A percentile compares a stretch with the other conserved stretches of the same genome.
These are phyloP conservation scores for Seira ritae DNA, from an alignment of 2,888 invertebrate species.

Conservation along the genomic window DNA sequence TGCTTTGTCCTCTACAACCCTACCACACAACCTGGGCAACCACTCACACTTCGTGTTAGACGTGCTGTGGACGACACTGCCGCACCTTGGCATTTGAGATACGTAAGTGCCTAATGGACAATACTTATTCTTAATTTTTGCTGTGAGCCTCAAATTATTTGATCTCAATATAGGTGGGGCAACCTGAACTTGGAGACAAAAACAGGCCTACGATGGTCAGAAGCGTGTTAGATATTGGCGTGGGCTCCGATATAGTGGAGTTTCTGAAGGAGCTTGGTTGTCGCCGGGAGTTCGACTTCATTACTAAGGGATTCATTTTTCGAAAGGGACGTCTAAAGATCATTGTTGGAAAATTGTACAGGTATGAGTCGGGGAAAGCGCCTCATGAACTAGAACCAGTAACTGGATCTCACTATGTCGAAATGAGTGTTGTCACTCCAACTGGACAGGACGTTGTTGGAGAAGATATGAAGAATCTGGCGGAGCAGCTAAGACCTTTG, in stretches of 20 bases:
- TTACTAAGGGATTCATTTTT: conserved; percentile 95
- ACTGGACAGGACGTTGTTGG: conserved; percentile 95
- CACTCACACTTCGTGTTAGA: conserved; percentile 87
- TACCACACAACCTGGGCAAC: conserved; percentile 75
- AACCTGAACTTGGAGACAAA: conserved; percentile 81
- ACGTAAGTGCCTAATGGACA: no score
- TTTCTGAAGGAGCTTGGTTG: conserved; percentile 95
- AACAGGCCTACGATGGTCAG: conserved; percentile 92
- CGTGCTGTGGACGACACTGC: conserved; percentile 89
- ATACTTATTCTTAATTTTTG: neutral
- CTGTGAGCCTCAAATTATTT: neutral
- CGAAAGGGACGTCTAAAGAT: conserved; percentile 98
- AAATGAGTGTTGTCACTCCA: conserved; percentile 92
- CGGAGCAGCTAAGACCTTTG: conserved; percentile 93
- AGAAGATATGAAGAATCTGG: conserved; percentile 96
- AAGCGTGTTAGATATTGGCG: conserved; percentile 94
- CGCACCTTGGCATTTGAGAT: conserved; percentile 92
- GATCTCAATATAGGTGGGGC: conserved; percentile 64
- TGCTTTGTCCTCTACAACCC: conserved; percentile 75
- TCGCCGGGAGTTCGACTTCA: conserved; percentile 94
- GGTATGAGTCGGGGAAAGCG: conserved; percentile 83
- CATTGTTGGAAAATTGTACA: conserved; percentile 95
- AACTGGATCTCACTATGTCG: conserved; percentile 94
- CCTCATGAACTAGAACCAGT: conserved; percentile 86
- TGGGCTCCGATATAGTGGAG: conserved; percentile 91